Conservation (phyloP, 2,888 invertebrate species). For the Eristalis tenax region DNA sequence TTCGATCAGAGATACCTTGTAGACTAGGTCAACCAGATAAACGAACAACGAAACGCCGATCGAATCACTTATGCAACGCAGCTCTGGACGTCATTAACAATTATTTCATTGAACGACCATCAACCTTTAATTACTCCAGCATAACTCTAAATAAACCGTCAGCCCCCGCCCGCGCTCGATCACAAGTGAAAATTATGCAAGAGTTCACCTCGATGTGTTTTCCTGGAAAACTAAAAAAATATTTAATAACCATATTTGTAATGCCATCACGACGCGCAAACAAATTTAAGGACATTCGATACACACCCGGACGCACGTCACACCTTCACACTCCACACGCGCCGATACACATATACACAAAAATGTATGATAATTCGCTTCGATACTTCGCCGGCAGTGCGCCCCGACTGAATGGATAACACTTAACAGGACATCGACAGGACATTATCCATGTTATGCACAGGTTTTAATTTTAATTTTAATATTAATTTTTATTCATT, state of each 20-base stretch:
- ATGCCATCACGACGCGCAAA: slow-evolving; percentile 12
- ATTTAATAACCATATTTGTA: slow-evolving; percentile 58
- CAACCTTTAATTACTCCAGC: slow-evolving; percentile 36
- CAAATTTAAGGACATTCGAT: slow-evolving; percentile 1
- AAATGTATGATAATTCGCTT: slow-evolving; percentile 20
- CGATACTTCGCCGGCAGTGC: not conserved
- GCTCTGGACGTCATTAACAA: slow-evolving; percentile 13
- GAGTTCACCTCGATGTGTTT: slow-evolving; percentile 5
- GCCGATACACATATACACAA: not conserved
- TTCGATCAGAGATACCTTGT: not conserved
- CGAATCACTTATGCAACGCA: not conserved
- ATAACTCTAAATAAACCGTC: slow-evolving; percentile 42
- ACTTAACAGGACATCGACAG: slow-evolving; percentile 36
- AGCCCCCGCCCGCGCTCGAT: not conserved
- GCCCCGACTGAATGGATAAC: not conserved
- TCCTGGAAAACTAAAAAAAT: slow-evolving; percentile 7
- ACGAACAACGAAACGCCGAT: not conserved
- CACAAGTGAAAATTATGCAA: slow-evolving; percentile 35
- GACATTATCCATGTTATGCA: slow-evolving; percentile 58
- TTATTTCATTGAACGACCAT: slow-evolving; percentile 33
- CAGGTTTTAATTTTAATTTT: slow-evolving; percentile 47
- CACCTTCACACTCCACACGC: not conserved
- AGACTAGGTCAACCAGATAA: not conserved
- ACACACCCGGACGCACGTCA: not conserved
- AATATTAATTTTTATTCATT: slow-evolving; percentile 51